Evolutionary conservation across 1,140 invertebrate species (phyloP).

Genomic region (Apis florea): DNA sequence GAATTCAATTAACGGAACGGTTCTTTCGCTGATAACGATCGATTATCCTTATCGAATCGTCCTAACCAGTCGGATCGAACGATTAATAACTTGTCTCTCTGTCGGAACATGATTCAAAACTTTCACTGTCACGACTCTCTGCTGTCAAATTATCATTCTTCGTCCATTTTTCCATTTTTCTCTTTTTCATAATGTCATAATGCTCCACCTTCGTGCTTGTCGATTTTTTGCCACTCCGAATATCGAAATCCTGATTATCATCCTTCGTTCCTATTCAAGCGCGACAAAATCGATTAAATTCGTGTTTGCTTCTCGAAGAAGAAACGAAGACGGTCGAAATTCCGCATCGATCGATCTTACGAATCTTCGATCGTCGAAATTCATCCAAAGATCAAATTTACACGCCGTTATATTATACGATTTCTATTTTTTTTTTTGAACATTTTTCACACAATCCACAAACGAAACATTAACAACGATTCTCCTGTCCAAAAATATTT

Average conservation of each 20-base stretch:
- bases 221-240: conserved; percentile 24
- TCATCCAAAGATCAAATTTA: too few relatives aligned
- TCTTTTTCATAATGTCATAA: background rate
- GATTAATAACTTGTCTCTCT: conserved; percentile 66
- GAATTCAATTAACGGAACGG: conserved; percentile 3
- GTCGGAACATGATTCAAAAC: conserved; percentile 68
- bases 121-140: conserved; percentile 72
- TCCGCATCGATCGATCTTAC: too few relatives aligned
- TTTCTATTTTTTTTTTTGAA: too few relatives aligned
- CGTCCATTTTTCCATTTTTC: conserved; percentile 31
- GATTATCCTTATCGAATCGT: conserved; percentile 50
- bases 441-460: too few relatives aligned
- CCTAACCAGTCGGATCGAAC: conserved; percentile 46
- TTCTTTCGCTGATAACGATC: conserved; percentile 5
- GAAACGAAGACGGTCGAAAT: background rate
- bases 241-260: conserved; percentile 52
- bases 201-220: background rate
- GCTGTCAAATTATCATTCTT: conserved; percentile 59
- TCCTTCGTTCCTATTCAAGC: conserved; percentile 23
- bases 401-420: too few relatives aligned
- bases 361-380: too few relatives aligned
- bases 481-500: background rate
- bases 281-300: conserved; percentile 57
- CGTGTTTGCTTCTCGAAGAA: background rate
- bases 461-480: too few relatives aligned